Evolutionary conservation across 1,140 invertebrate genomes (phyloP).

Genomic region (Orius insidiosus): DNA sequence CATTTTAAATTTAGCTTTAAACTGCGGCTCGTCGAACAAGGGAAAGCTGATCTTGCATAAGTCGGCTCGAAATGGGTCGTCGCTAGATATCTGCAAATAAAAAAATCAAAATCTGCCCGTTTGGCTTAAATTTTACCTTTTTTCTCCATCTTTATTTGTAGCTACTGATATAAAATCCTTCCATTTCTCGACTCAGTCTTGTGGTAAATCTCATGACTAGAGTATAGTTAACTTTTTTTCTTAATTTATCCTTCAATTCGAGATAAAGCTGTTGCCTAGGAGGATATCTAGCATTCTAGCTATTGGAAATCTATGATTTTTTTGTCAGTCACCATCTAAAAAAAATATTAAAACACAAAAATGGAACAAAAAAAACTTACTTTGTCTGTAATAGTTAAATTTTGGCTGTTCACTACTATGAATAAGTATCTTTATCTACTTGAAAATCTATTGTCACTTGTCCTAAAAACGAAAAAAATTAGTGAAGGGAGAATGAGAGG

Average conservation of each 20-base stretch:
- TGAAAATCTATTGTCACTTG: conserved; percentile 70
- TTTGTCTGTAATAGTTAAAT: conserved; percentile 73
- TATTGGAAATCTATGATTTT: conserved; percentile 52
- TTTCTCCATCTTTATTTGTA: conserved; percentile 57
- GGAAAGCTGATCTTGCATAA: conserved; percentile 83
- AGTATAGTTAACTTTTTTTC: conserved; percentile 61
- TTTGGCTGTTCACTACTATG: conserved; percentile 78
- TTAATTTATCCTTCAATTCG: conserved; percentile 59
- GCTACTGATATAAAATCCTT: conserved; percentile 84
- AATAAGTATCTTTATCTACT: conserved; percentile 65
- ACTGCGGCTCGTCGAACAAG: conserved; percentile 92
- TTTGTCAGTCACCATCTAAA: conserved; percentile 41
- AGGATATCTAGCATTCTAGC: conserved; percentile 53
- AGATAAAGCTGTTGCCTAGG: conserved; percentile 73
- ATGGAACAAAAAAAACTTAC: conserved; percentile 27
- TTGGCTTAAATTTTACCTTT: conserved; percentile 41
- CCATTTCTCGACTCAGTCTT: conserved; percentile 55
- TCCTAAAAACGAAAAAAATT: conserved; percentile 33
- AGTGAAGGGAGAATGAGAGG: neutral
- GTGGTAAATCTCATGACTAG: conserved; percentile 70
- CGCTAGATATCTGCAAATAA: conserved; percentile 56
- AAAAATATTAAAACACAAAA: neutral
- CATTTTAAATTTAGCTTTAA: conserved; percentile 82
- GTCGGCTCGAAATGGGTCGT: conserved; percentile 93
- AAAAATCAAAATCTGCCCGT: conserved; percentile 3